phyloP scores from a whole-genome alignment of 2,888 invertebrate genomes.

The Conistra vaccinii region DNA sequence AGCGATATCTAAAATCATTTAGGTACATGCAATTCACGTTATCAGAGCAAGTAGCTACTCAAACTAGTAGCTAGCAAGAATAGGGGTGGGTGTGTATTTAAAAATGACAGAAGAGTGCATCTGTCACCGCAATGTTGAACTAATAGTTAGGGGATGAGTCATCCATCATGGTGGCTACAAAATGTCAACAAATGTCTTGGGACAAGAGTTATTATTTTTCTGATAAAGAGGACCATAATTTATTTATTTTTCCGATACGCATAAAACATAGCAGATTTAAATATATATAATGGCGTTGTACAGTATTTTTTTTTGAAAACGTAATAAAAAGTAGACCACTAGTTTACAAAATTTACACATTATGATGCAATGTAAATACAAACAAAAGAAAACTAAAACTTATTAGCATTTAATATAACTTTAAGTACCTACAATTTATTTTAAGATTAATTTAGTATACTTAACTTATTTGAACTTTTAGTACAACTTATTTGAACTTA shows the following conservation, averaged over 20 bases:
- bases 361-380: no score
- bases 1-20: not conserved
- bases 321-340: not conserved
- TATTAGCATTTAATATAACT: no score
- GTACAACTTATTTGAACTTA: no score
- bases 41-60: not conserved
- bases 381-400: no score
- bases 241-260: not conserved
- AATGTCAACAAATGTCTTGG: not conserved
- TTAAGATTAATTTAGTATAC: no score
- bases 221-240: not conserved
- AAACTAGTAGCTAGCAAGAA: not conserved
- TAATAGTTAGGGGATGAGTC: slow-evolving; percentile 1
- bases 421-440: no score
- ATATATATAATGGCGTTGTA: not conserved
- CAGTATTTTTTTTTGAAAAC: not conserved
- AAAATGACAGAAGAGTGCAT: not conserved
- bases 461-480: no score
- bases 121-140: not conserved
- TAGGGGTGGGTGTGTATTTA: not conserved
- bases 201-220: not conserved
- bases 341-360: no score
- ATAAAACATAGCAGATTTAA: not conserved
- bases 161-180: not conserved
- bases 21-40: not conserved